Evolutionary conservation across 2,888 invertebrate species (phyloP).

Genomic region (Atethmia centrago): DNA sequence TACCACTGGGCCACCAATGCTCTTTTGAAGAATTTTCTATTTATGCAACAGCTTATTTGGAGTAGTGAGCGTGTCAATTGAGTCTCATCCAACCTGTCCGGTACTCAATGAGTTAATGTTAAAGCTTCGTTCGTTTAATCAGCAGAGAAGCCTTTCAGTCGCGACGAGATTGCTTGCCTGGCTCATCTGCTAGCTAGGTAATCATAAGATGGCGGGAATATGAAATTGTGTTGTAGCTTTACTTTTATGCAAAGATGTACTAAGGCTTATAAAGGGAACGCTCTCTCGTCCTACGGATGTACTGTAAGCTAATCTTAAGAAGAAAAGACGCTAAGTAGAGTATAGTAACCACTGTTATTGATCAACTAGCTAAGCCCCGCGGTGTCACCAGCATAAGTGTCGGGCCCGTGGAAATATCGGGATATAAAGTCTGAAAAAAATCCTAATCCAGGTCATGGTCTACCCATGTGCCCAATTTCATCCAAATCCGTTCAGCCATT

Average conservation of each 20-base stretch:
- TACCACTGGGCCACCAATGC: no score
- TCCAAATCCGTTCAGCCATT: no score
- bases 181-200: slow-evolving; percentile 46
- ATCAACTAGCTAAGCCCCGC: no score
- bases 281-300: no score
- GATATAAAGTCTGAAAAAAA: no score
- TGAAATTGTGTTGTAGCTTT: slow-evolving; percentile 34
- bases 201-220: slow-evolving; percentile 42
- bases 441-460: no score
- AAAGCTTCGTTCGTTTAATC: slow-evolving; percentile 57
- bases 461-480: no score
- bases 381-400: no score
- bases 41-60: not conserved
- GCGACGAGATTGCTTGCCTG: slow-evolving; percentile 56
- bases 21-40: no score
- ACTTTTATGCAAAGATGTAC: slow-evolving; percentile 20
- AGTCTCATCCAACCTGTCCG: slow-evolving; percentile 21
- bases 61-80: slow-evolving; percentile 19
- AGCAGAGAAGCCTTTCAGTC: slow-evolving; percentile 53
- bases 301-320: not conserved
- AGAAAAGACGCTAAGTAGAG: no score
- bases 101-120: slow-evolving; percentile 50
- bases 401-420: no score
- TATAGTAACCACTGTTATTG: no score
- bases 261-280: not conserved